phyloP scores from a whole-genome alignment of 2,797 vertebrate genomes.

The Enteromius afrohamiltoni region DNA sequence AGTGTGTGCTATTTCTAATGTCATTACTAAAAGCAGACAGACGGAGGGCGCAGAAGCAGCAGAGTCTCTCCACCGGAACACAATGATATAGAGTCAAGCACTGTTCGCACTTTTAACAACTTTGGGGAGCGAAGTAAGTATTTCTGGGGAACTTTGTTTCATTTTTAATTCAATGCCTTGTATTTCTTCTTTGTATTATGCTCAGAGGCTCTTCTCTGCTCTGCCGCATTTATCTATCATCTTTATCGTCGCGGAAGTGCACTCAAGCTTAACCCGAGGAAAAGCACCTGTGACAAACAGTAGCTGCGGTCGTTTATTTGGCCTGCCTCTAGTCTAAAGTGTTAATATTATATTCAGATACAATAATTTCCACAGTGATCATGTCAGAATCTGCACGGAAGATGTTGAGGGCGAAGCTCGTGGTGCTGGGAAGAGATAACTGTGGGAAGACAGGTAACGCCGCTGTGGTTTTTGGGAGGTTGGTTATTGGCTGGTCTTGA shows the following conservation, averaged over 20 bases:
- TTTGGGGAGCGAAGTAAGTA: slow-evolving; percentile 26
- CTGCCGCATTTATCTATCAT: neutral
- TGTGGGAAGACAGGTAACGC: slow-evolving; percentile 66
- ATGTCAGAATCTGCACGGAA: slow-evolving; percentile 61
- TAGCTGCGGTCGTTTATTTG: neutral
- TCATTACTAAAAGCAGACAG: slow-evolving; percentile 24
- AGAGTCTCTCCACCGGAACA: neutral
- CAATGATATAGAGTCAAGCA: neutral
- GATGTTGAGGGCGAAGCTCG: slow-evolving; percentile 61
- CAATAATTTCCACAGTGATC: neutral
- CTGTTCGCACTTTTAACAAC: neutral
- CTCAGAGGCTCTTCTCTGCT: neutral
- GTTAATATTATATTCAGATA: neutral
- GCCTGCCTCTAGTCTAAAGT: neutral
- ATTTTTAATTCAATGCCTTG: neutral
- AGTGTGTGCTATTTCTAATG: slow-evolving; percentile 7
- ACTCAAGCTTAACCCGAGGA: neutral
- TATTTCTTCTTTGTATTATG: neutral
- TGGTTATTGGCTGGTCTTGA: neutral
- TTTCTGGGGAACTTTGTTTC: neutral
- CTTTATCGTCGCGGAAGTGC: too few species aligned
- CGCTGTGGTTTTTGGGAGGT: neutral
- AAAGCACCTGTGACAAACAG: neutral
- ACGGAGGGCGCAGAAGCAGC: neutral
- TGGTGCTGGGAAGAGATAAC: slow-evolving; percentile 64